These are phyloP conservation scores for Melanotaenia nigrans DNA, from an alignment of 2,797 vertebrate species.

Conservation along the genomic window DNA sequence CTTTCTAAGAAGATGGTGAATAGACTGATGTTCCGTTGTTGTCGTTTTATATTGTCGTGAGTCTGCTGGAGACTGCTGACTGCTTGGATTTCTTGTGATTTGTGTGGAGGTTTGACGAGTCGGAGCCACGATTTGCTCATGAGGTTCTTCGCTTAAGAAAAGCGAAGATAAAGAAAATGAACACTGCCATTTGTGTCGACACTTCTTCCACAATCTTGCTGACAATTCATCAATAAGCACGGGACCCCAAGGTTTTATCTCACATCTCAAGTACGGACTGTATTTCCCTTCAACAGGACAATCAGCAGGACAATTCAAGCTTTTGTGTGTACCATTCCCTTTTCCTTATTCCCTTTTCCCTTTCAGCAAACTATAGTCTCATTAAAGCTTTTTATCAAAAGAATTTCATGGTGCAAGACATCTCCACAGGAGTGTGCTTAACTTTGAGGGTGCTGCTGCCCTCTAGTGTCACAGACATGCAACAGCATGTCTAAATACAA, in stretches of 20 bases:
- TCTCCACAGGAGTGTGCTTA: constrained; percentile 44
- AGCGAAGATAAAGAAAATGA: constrained; percentile 50
- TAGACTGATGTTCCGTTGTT: constrained; percentile 67
- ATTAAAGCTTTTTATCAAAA: constrained; percentile 76
- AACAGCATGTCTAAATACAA: constrained; percentile 46
- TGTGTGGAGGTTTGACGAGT: constrained; percentile 57
- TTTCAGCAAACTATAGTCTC: constrained; percentile 67
- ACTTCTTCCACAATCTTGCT: constrained; percentile 56
- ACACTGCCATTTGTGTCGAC: constrained; percentile 69
- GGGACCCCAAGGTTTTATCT: constrained; percentile 69
- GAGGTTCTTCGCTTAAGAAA: constrained; percentile 26
- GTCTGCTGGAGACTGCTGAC: constrained; percentile 67
- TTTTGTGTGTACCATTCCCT: constrained; percentile 74
- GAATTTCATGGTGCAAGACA: constrained; percentile 62
- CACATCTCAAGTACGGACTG: constrained; percentile 56
- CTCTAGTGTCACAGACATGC: constrained; percentile 60
- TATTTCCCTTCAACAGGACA: constrained; percentile 63
- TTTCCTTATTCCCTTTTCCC: constrained; percentile 44
- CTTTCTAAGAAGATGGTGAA: constrained; percentile 76
- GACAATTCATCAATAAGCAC: constrained; percentile 76
- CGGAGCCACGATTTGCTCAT: constrained; percentile 40
- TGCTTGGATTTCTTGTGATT: constrained; percentile 46
- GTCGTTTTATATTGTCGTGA: constrained; percentile 52
- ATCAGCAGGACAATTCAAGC: constrained; percentile 80
- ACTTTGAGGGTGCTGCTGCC: constrained; percentile 59